These are phyloP conservation scores for Nixonia krombeini DNA, from an alignment of 1,140 invertebrate genomes.

Conservation along the genomic window DNA sequence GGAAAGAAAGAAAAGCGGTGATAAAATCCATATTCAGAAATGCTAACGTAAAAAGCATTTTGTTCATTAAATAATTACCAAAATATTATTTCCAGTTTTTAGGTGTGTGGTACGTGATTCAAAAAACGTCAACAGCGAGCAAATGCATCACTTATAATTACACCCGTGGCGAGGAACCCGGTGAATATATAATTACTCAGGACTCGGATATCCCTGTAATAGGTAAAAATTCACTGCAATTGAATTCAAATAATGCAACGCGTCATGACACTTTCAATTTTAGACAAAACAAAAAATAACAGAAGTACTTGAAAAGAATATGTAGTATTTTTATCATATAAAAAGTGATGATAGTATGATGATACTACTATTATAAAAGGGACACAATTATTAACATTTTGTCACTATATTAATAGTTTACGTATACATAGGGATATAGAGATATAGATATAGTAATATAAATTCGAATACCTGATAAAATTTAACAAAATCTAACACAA, in stretches of 20 bases:
- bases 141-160: slow-evolving; percentile 86
- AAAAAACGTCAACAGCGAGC: slow-evolving; percentile 86
- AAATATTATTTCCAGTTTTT: slow-evolving; percentile 79
- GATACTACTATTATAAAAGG: too few species aligned
- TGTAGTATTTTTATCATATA: too few species aligned
- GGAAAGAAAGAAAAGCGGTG: neutral
- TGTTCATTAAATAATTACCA: too few species aligned
- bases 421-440: too few species aligned
- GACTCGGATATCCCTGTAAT: slow-evolving; percentile 80
- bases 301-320: neutral
- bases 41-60: too few species aligned
- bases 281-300: neutral
- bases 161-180: slow-evolving; percentile 77
- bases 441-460: neutral
- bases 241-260: neutral
- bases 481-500: too few species aligned
- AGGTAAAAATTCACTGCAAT: slow-evolving; percentile 47
- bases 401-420: too few species aligned
- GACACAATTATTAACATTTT: too few species aligned
- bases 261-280: too few species aligned
- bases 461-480: too few species aligned
- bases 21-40: too few species aligned
- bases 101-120: slow-evolving; percentile 86
- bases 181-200: slow-evolving; percentile 80
- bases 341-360: too few species aligned